Percentiles rank a stretch among this genome's conserved stretches.
Evolutionary conservation across 2,113 vertebrate genomes (phyloP).

Genomic region (Helogale parvula): DNA sequence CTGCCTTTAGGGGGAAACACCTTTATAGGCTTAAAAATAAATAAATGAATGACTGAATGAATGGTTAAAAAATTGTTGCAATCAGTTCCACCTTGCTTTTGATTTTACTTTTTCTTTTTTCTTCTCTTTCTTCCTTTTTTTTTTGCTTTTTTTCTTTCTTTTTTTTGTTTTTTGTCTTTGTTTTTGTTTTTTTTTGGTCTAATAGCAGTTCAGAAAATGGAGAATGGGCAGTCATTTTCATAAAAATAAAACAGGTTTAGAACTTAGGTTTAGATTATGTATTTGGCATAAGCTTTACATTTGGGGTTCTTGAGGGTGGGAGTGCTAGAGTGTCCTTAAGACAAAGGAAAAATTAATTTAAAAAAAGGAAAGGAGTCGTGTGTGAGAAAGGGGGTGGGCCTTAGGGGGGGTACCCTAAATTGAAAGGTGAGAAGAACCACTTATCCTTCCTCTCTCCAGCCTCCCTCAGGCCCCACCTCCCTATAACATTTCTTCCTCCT

Average conservation of each 20-base stretch:
- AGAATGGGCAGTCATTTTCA: slow-evolving; percentile 42
- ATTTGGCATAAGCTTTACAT: slow-evolving; percentile 5
- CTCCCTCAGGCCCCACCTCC: background rate
- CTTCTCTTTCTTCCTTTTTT: background rate
- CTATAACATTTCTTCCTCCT: background rate
- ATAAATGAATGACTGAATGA: slow-evolving; percentile 50
- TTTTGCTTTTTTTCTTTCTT: background rate
- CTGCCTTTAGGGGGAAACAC: slow-evolving; percentile 71
- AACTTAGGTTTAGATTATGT: background rate
- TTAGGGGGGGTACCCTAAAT: background rate
- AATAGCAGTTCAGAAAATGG: slow-evolving; percentile 50
- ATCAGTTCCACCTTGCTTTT: slow-evolving; percentile 57
- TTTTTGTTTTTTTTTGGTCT: background rate
- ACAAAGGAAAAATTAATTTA: slow-evolving; percentile 39
- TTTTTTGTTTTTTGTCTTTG: background rate
- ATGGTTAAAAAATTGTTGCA: slow-evolving; percentile 51
- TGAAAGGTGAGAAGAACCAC: background rate
- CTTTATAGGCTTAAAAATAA: slow-evolving; percentile 66
- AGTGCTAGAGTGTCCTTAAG: background rate
- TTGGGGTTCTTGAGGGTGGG: background rate
- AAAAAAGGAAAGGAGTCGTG: background rate
- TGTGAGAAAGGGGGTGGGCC: background rate
- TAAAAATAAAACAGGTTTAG: slow-evolving; percentile 44
- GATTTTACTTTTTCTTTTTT: background rate
- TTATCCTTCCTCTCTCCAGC: background rate